phyloP scores from a whole-genome alignment of 2,888 invertebrate species.

The Sminthurinus aureus region DNA sequence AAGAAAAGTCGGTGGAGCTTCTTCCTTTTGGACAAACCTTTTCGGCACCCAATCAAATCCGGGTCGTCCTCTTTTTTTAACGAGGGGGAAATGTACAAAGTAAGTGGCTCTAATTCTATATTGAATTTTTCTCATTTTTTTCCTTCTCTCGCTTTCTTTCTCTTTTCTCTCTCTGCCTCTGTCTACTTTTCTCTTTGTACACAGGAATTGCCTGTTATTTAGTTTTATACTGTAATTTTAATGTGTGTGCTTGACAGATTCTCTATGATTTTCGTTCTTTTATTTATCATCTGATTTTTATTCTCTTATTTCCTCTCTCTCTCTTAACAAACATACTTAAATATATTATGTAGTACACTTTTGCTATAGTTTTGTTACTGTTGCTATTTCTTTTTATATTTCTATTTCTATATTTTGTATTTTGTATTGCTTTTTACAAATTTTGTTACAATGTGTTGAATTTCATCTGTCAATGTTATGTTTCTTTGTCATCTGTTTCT shows the following conservation, averaged over 20 bases:
- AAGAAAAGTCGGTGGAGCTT: not conserved
- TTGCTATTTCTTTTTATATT: too few relatives aligned
- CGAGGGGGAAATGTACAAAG: conserved; percentile 14
- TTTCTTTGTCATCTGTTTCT: not conserved
- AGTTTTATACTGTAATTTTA: conserved; percentile 23
- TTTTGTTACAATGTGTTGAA: conserved; percentile 22
- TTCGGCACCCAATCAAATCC: conserved; percentile 1
- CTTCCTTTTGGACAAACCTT: not conserved
- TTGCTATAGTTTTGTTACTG: too few relatives aligned
- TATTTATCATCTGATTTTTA: conserved; percentile 22
- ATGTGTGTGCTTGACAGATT: conserved; percentile 20
- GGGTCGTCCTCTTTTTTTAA: not conserved
- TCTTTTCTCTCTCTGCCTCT: not conserved
- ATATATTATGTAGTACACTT: too few relatives aligned
- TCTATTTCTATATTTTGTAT: too few relatives aligned
- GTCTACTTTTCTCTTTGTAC: not conserved
- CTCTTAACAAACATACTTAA: not conserved
- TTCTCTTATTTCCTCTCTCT: not conserved
- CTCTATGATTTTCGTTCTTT: conserved; percentile 11
- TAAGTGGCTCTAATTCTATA: conserved; percentile 22
- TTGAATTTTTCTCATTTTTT: conserved; percentile 11
- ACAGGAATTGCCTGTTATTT: conserved; percentile 14
- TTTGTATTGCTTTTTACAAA: not conserved
- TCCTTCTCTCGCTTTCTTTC: conserved; percentile 1
- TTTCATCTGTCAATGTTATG: conserved; percentile 15